Base-by-base conservation (phyloP, 1,140 invertebrate genomes). In the Halotydeus destructor region DNA sequence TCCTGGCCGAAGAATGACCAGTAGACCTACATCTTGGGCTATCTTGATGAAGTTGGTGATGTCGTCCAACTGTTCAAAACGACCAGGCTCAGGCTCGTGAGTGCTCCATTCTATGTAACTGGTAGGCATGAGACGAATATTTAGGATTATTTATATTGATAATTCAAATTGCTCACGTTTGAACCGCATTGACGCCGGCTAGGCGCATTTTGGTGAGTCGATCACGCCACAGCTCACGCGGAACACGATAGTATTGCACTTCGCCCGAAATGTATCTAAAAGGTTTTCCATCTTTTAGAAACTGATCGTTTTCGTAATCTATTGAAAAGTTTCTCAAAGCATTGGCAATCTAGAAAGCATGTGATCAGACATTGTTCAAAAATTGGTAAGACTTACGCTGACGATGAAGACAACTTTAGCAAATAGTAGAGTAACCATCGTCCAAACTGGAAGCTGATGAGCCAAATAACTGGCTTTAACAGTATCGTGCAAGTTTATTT, bases 51-150 rank as follows among this genome's bases (percentile, higher is more conserved):
- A 43, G 16, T 23, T 3, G 2, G 3, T 5, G 36, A 43, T 35
- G 21, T 43, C 28, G n/a, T n/a, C n/a, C n/a, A n/a, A n/a, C n/a
- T n/a, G n/a, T n/a, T 69, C 59, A n/a, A n/a, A n/a, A n/a, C n/a
- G n/a, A 31, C 70, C 61, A 34, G 71, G 67, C 39, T 69, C 63
- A 0, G 78, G 75, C 61, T 94, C 80, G 59, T 94, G 88, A 34
- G 73, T 64, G 51, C 79, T 84, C 88, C 88, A 94, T 54, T 89
- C 81, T 0, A 93, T 73, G 55, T 91, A 91, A 3, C n/a, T 43
- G 11, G 5, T 14, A 18, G 36, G 24, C 6, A 8, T 9, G 11
- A 8, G 38, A 38, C 22, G 35, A 8, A 35, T 34, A 9, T 33
- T n/a, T 36, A 36, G 18, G 18, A 36, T 24, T 36, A 35, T 11